A percentile compares a stretch with the other conserved stretches of the same genome.
phyloP scores from a whole-genome alignment of 1,140 invertebrate species.

The Ceratina australensis region DNA sequence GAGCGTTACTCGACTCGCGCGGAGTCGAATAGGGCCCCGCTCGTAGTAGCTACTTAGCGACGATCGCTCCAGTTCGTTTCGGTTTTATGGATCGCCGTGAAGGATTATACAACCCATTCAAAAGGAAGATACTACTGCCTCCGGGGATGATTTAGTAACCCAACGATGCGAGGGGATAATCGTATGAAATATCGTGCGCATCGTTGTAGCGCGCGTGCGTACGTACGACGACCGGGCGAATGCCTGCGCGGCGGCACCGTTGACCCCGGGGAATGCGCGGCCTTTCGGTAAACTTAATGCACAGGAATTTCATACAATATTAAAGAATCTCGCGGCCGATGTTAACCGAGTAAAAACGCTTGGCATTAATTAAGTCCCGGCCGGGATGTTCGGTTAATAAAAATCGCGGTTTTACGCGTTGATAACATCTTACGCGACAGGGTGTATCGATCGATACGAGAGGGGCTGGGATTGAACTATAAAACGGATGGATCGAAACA shows the following conservation, averaged over 20 bases:
- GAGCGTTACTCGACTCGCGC: no score
- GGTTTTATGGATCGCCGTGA: slow-evolving; percentile 43
- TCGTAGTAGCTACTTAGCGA: not conserved
- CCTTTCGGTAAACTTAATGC: slow-evolving; percentile 35
- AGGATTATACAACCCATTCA: slow-evolving; percentile 36
- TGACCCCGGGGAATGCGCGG: slow-evolving; percentile 58
- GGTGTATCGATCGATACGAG: not conserved
- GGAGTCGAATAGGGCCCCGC: no score
- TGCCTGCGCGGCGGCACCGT: slow-evolving; percentile 47
- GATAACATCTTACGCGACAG: no score
- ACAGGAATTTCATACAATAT: slow-evolving; percentile 60
- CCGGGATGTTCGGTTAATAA: no score
- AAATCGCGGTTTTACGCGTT: no score
- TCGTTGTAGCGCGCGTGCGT: slow-evolving; percentile 32
- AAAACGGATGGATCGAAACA: slow-evolving; percentile 28
- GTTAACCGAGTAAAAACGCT: slow-evolving; percentile 54
- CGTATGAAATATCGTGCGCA: slow-evolving; percentile 57
- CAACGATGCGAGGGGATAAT: slow-evolving; percentile 58
- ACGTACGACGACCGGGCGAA: slow-evolving; percentile 16
- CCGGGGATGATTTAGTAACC: slow-evolving; percentile 59
- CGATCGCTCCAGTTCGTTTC: slow-evolving; percentile 42
- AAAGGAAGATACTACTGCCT: slow-evolving; percentile 38
- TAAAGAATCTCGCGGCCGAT: slow-evolving; percentile 48
- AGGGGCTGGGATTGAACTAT: not conserved
- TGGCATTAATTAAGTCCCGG: slow-evolving; percentile 52